Conservation (phyloP, 2,888 invertebrate species). For the Pandemis corylana region DNA sequence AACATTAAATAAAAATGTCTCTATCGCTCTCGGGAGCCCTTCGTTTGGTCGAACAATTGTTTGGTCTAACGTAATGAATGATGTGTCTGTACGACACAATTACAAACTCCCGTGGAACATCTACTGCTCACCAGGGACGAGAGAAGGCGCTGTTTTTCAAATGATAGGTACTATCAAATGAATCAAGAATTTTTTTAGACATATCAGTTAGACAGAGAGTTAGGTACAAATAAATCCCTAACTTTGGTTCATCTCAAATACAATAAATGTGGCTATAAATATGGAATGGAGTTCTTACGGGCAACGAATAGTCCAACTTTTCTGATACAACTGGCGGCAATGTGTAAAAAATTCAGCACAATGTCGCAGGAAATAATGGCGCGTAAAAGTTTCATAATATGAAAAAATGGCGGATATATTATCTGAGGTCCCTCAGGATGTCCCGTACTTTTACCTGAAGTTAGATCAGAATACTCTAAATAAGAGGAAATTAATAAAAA, state of each 20-base stretch:
- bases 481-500: too few relatives aligned
- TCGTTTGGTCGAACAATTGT: too few relatives aligned
- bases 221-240: not conserved
- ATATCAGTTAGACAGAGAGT: too few relatives aligned
- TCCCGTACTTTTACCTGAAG: not conserved
- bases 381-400: constrained; percentile 31
- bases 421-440: not conserved
- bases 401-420: constrained; percentile 17
- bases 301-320: constrained; percentile 34
- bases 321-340: constrained; percentile 13
- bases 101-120: too few relatives aligned
- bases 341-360: constrained; percentile 34
- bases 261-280: not conserved
- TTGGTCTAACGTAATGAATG: too few relatives aligned
- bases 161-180: too few relatives aligned
- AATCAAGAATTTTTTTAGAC: too few relatives aligned
- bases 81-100: too few relatives aligned
- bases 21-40: too few relatives aligned
- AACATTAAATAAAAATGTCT: too few relatives aligned
- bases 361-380: constrained; percentile 31
- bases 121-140: too few relatives aligned
- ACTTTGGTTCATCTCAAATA: constrained; percentile 4
- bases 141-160: too few relatives aligned
- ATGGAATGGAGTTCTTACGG: not conserved
- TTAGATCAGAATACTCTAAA: not conserved